phyloP scores from a whole-genome alignment of 2,113 vertebrate species.

The Brachyhypopomus gauderio region DNA sequence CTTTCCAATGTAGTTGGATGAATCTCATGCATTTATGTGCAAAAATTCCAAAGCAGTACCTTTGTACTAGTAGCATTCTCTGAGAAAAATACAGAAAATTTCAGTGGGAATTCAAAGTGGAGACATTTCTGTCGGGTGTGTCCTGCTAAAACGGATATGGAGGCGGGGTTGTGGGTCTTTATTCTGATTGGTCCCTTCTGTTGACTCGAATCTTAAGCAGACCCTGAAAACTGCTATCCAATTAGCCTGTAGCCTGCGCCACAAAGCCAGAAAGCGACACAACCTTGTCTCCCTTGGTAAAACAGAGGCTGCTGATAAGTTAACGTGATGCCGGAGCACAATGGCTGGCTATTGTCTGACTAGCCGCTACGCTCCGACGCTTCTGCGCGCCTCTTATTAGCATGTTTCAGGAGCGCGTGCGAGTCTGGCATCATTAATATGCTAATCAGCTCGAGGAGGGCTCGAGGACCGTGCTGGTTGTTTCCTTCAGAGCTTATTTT shows the following conservation, averaged over 20 bases:
- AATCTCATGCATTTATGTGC: not conserved
- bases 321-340: slow-evolving; percentile 34
- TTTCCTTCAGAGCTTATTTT: slow-evolving; percentile 21
- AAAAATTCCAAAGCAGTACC: not conserved
- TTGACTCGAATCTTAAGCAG: slow-evolving; percentile 26
- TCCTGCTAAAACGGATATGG: not conserved
- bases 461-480: slow-evolving; percentile 35
- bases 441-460: slow-evolving; percentile 43
- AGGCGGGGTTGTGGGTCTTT: not conserved
- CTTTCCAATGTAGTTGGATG: too few species aligned
- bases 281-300: slow-evolving; percentile 5
- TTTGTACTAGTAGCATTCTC: too few species aligned
- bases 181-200: not conserved
- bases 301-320: slow-evolving; percentile 20
- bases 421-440: slow-evolving; percentile 49
- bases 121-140: not conserved
- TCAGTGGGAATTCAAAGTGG: not conserved
- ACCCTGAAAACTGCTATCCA: slow-evolving; percentile 17
- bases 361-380: slow-evolving; percentile 34
- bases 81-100: not conserved
- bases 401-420: slow-evolving; percentile 39
- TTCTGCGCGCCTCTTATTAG: slow-evolving; percentile 36
- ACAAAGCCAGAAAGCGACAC: slow-evolving; percentile 23
- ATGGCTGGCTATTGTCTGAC: slow-evolving; percentile 39
- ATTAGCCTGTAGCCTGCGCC: slow-evolving; percentile 36